These are phyloP conservation scores for Lanius ludovicianus DNA, from an alignment of 2,113 vertebrate genomes.

Conservation along the genomic window DNA sequence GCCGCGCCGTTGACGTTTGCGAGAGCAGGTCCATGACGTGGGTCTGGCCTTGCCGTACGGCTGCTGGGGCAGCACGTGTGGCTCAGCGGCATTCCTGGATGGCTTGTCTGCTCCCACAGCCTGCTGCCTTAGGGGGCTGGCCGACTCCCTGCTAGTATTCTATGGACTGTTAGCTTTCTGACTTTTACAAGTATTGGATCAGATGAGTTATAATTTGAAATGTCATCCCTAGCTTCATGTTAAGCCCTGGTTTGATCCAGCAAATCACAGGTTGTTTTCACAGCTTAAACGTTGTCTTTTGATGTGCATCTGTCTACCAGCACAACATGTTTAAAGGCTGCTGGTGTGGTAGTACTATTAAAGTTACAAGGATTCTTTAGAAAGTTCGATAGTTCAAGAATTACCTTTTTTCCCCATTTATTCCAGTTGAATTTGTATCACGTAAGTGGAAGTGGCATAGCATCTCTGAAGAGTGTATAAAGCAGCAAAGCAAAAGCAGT, in stretches of 20 bases:
- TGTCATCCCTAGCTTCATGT: not conserved
- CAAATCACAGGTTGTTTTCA: not conserved
- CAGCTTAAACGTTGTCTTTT: not conserved
- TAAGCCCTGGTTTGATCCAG: not conserved
- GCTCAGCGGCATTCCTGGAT: accelerated
- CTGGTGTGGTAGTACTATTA: not conserved
- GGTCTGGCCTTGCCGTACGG: not conserved
- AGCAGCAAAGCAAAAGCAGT: not conserved
- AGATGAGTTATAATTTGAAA: not conserved
- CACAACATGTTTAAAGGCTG: not conserved
- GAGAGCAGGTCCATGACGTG: accelerated
- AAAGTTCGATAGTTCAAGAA: not conserved
- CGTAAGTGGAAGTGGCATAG: not conserved
- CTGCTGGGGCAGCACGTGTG: not conserved
- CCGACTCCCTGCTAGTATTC: not conserved
- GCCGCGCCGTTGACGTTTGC: accelerated
- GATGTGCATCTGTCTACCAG: accelerated
- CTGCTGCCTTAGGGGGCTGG: accelerated
- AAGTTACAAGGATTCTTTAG: not conserved
- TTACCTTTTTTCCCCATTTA: accelerated
- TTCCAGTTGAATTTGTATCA: not conserved
- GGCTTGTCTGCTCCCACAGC: too few species aligned
- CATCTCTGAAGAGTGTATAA: not conserved
- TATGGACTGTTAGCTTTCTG: not conserved
- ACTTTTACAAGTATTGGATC: not conserved